Conservation (phyloP, 2,888 invertebrate genomes). For the Drosophila longiperda region DNA sequence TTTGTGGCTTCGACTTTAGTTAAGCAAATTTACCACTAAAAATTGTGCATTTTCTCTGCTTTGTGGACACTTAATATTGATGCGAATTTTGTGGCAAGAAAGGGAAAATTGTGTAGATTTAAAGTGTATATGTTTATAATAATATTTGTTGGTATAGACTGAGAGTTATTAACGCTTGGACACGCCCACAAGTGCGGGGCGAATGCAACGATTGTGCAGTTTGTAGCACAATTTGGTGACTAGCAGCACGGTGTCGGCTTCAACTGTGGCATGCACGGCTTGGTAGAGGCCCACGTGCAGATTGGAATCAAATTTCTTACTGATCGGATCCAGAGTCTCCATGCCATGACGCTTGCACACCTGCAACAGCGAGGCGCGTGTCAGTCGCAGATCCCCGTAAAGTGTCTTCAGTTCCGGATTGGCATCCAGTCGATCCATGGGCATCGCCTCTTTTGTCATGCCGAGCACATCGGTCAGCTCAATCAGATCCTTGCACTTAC, state of each 20-base stretch:
- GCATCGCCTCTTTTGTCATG: conserved; percentile 94
- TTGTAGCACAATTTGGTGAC: conserved; percentile 98
- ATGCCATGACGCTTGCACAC: conserved; percentile 97
- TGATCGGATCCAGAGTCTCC: conserved; percentile 92
- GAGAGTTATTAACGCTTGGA: conserved; percentile 86
- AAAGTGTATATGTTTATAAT: background rate
- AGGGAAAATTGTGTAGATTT: conserved; percentile 14
- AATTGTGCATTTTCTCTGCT: background rate
- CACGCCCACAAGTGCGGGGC: conserved; percentile 98
- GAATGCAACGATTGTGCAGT: conserved; percentile 95
- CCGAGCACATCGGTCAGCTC: conserved; percentile 97
- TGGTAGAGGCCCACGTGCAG: conserved; percentile 98
- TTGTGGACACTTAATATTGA: background rate
- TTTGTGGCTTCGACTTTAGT: background rate
- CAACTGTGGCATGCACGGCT: conserved; percentile 92
- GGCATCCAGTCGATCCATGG: conserved; percentile 86
- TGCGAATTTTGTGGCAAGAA: conserved; percentile 21
- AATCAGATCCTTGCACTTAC: conserved; percentile 98
- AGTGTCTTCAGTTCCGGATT: conserved; percentile 88
- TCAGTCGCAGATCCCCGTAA: conserved; percentile 95
- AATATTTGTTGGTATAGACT: background rate
- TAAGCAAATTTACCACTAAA: background rate
- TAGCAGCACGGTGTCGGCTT: conserved; percentile 94
- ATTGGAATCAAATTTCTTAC: conserved; percentile 98
- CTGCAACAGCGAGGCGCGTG: conserved; percentile 92